Evolutionary conservation across 1,140 invertebrate species (phyloP).

Genomic region (Chironomus striatipennis): DNA sequence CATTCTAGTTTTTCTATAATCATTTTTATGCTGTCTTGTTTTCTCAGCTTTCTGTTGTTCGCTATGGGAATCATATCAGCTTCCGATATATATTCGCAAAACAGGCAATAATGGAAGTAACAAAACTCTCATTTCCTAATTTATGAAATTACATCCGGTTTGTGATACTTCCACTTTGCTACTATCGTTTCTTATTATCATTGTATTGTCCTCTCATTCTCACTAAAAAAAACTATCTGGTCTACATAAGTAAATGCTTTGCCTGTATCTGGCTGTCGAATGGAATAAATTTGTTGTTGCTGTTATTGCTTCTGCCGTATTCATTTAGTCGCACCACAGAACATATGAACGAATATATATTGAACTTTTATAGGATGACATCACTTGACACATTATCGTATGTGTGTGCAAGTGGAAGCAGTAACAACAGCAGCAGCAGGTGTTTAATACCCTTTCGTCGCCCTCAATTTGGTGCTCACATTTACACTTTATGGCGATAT

Average conservation of each 20-base stretch:
- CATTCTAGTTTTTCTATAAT: too few relatives aligned
- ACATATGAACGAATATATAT: background rate
- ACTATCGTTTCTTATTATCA: background rate
- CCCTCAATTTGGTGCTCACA: background rate
- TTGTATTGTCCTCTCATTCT: background rate
- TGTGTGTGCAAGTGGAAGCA: background rate
- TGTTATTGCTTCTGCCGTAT: too few relatives aligned
- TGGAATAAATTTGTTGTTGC: too few relatives aligned
- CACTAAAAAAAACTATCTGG: background rate
- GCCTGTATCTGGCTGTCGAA: too few relatives aligned
- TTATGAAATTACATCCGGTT: slow-evolving; percentile 23
- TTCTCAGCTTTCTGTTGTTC: background rate
- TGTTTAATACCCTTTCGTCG: background rate
- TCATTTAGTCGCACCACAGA: background rate
- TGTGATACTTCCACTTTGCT: background rate
- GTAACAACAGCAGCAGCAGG: background rate
- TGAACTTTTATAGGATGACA: background rate
- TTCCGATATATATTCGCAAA: background rate
- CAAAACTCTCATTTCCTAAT: slow-evolving; percentile 21
- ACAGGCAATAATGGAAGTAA: slow-evolving; percentile 3
- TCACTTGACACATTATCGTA: slow-evolving; percentile 1
- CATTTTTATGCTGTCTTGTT: too few relatives aligned
- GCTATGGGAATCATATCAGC: background rate
- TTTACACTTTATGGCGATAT: background rate
- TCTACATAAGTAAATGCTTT: background rate